These are phyloP conservation scores for Coleophora flavipennella DNA, from an alignment of 2,888 invertebrate genomes.

Conservation along the genomic window DNA sequence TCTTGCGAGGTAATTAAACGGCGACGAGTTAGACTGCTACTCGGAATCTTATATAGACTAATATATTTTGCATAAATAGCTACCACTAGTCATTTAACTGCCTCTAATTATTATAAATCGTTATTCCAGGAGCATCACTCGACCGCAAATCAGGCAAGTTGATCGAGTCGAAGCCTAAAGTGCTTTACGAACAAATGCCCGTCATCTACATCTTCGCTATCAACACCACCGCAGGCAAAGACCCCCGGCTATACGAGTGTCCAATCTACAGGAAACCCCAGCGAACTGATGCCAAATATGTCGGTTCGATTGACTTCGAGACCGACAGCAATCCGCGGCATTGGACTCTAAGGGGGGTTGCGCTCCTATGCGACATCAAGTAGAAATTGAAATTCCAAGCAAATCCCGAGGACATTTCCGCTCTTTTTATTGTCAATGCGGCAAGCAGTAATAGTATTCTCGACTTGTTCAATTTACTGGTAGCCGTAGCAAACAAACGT, in stretches of 20 bases:
- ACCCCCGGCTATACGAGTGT: slow-evolving; percentile 93
- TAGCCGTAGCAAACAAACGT: no score
- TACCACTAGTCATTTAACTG: no score
- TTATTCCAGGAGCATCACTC: slow-evolving; percentile 80
- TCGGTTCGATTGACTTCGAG: slow-evolving; percentile 95
- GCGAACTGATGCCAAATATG: slow-evolving; percentile 95
- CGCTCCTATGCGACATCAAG: slow-evolving; percentile 95
- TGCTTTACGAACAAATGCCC: slow-evolving; percentile 95
- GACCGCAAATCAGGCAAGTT: slow-evolving; percentile 91
- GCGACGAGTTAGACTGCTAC: no score
- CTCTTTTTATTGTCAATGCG: no score
- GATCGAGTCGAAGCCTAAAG: slow-evolving; percentile 93
- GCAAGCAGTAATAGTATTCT: no score
- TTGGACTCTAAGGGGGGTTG: slow-evolving; percentile 97
- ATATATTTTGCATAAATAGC: no score
- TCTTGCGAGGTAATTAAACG: no score
- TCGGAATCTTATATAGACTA: no score
- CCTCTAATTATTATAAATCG: background rate
- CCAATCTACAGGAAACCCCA: slow-evolving; percentile 97
- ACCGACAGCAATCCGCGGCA: slow-evolving; percentile 93
- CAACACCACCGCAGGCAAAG: slow-evolving; percentile 93
- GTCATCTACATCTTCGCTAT: slow-evolving; percentile 97
- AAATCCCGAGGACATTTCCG: no score
- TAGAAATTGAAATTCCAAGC: slow-evolving; percentile 63
- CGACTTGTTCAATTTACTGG: no score